These are phyloP conservation scores for Ceryle rudis DNA, from an alignment of 2,797 vertebrate species.

Conservation along the genomic window DNA sequence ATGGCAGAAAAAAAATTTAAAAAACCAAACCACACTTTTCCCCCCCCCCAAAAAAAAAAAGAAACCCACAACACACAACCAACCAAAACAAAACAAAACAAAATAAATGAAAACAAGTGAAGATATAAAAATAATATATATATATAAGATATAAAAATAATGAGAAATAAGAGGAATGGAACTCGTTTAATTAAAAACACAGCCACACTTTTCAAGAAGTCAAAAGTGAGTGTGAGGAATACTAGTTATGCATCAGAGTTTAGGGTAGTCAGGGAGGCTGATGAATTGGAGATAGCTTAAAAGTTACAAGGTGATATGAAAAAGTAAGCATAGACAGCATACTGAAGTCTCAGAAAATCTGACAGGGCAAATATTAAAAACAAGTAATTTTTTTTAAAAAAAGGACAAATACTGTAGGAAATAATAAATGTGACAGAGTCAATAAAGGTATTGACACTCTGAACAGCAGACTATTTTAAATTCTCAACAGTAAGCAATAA, in stretches of 20 bases:
- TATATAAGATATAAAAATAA: neutral
- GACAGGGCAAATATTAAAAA: slow-evolving; percentile 2
- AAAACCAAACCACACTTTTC: too few species aligned
- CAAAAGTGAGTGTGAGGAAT: neutral
- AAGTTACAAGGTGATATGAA: neutral
- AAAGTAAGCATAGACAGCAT: neutral
- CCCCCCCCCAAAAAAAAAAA: too few species aligned
- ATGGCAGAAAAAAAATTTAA: neutral
- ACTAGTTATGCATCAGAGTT: neutral
- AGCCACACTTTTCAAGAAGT: neutral
- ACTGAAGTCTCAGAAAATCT: neutral
- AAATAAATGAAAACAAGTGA: neutral
- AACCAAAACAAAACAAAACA: too few species aligned
- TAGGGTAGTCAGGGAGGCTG: neutral
- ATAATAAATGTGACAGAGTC: neutral
- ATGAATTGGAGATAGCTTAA: neutral
- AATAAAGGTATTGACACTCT: neutral
- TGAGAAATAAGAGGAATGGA: neutral
- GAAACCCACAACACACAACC: too few species aligned
- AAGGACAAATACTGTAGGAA: neutral
- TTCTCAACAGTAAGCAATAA: slow-evolving; percentile 3
- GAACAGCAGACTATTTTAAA: neutral
- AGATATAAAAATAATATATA: neutral
- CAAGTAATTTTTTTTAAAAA: neutral
- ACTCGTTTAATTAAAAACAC: neutral